Base-by-base conservation (phyloP, 2,113 vertebrate genomes). In the Apeltes quadracus region DNA sequence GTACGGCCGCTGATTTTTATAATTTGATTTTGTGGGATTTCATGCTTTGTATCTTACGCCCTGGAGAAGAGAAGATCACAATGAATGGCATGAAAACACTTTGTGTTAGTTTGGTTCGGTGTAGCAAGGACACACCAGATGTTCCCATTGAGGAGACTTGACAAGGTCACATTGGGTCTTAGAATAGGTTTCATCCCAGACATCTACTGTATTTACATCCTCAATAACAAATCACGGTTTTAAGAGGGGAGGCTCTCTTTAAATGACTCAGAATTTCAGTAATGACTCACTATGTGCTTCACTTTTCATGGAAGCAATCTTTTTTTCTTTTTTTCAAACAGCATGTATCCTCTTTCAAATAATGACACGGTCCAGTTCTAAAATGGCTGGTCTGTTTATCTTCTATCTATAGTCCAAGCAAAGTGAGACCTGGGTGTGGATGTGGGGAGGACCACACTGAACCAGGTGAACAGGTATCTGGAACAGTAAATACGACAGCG, bases 201-300 rank as follows among this genome's bases (percentile, higher is more conserved):
- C 50, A 22, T 53, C 50, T 53, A 25, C 43, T n/a, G 3, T 57
- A 7, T 68, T 73, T 51, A 46, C 18, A 54, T 57, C 15, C 23
- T 58, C 9, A 64, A 59, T 46, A 73, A 54, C 63, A 48, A 63
- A 10, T 43, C 0, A 44, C 36, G 68, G 69, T 75, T 83, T 80
- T 54, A 58, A 62, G 38, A 73, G 74, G 83, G 82, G 88, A 80
- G 58, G 69, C 58, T 57, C 69, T 84, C 76, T 75, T 39, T 11
- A 77, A 76, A 83, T 87, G 85, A 90, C 85, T 90, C 87, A 89
- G 43, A 73, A 78, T 79, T 78, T 80, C 83, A 86, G 84, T 78
- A 76, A 78, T 91, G 88, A 89, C 78, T 86, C 88, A 90, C 81
- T 71, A 80, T 76, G 82, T 65, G 44, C 71, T 75, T 68, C 43